phyloP scores from a whole-genome alignment of 2,797 vertebrate species.

The Sarcophilus harrisii region DNA sequence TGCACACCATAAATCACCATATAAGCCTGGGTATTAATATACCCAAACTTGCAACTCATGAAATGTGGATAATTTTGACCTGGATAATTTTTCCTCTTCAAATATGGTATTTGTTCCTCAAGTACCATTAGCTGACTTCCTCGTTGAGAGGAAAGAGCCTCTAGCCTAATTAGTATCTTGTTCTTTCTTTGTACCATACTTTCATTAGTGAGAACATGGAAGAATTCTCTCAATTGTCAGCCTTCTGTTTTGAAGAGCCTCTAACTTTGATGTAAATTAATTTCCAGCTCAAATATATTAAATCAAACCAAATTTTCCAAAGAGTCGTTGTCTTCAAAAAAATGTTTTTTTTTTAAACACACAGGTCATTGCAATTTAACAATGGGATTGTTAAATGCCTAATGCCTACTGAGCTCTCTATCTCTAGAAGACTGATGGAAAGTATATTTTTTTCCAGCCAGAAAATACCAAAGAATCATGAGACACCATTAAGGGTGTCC shows the following conservation, averaged over 20 bases:
- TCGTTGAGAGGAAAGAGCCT: conserved; percentile 29
- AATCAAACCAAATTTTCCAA: neutral
- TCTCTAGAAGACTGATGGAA: neutral
- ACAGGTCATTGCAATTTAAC: neutral
- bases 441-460: neutral
- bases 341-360: neutral
- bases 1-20: neutral
- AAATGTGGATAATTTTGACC: neutral
- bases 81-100: neutral
- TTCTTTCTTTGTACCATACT: neutral
- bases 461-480: neutral
- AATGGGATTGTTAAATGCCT: neutral
- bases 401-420: neutral
- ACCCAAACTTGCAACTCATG: neutral
- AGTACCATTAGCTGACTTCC: conserved; percentile 9
- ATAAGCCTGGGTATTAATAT: neutral
- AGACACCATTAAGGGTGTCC: neutral
- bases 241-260: neutral
- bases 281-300: neutral
- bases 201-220: neutral
- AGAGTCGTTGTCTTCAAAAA: neutral
- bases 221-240: neutral
- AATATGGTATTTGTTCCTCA: neutral
- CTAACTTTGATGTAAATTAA: neutral
- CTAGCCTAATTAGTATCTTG: neutral